Conservation (phyloP, 2,888 invertebrate species). For the Lobophora halterata region DNA sequence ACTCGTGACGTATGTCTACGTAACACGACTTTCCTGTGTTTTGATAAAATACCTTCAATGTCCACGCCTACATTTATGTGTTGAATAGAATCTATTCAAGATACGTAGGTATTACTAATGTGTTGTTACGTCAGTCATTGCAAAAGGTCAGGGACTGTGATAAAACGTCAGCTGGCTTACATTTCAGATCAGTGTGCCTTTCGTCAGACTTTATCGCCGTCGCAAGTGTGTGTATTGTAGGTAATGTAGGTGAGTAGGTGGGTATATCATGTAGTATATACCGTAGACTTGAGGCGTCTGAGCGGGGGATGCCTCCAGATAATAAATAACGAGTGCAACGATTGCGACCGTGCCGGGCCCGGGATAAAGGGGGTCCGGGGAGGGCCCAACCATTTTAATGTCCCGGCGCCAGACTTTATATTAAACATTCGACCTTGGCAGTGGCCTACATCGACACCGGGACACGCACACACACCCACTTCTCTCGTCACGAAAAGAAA, state of each 20-base stretch:
- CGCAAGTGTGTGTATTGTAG: slow-evolving; percentile 4
- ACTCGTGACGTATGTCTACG: slow-evolving; percentile 36
- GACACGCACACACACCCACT: slow-evolving; percentile 76
- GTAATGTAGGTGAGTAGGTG: too few species aligned
- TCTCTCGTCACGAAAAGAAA: slow-evolving; percentile 74
- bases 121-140: slow-evolving; percentile 50
- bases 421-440: slow-evolving; percentile 81
- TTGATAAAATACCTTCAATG: slow-evolving; percentile 41
- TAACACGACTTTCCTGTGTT: slow-evolving; percentile 38
- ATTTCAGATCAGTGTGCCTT: slow-evolving; percentile 19
- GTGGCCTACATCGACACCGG: slow-evolving; percentile 78
- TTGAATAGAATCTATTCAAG: slow-evolving; percentile 15
- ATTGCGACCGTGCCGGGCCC: slow-evolving; percentile 73
- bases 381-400: slow-evolving; percentile 80
- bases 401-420: slow-evolving; percentile 80
- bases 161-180: slow-evolving; percentile 51
- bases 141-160: slow-evolving; percentile 54
- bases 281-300: slow-evolving; percentile 49
- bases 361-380: slow-evolving; percentile 70
- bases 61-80: slow-evolving; percentile 40
- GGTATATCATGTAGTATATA: slow-evolving; percentile 17
- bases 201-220: slow-evolving; percentile 11
- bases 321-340: slow-evolving; percentile 80
- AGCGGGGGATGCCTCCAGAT: slow-evolving; percentile 69
- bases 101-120: slow-evolving; percentile 34